phyloP scores from a whole-genome alignment of 2,888 invertebrate species.

The Pristionchus maxplancki region DNA sequence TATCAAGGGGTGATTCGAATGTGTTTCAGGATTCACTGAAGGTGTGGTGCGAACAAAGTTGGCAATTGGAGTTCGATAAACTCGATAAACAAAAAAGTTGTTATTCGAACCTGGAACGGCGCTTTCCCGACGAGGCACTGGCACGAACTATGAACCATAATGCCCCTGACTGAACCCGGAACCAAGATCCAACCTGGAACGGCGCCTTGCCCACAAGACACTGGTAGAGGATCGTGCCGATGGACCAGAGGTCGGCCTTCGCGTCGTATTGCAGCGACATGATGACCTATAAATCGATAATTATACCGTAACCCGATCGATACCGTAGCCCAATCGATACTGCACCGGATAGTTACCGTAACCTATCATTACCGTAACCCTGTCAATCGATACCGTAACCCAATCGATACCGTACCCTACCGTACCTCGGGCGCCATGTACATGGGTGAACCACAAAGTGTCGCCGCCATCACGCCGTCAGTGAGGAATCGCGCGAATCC shows the following conservation, averaged over 20 bases:
- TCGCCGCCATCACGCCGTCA: slow-evolving; percentile 99
- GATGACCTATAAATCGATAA: slow-evolving; percentile 82
- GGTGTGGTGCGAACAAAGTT: no score
- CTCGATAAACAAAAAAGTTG: not conserved
- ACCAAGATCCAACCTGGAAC: slow-evolving; percentile 81
- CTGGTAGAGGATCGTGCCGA: slow-evolving; percentile 98
- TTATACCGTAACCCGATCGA: not conserved
- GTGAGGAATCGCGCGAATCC: slow-evolving; percentile 98
- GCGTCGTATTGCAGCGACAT: slow-evolving; percentile 99
- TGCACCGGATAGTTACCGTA: not conserved
- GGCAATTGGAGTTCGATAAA: no score
- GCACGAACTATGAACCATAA: no score
- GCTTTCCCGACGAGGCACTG: no score
- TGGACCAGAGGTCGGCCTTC: slow-evolving; percentile 98
- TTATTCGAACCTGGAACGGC: not conserved
- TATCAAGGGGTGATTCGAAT: not conserved
- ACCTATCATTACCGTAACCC: no score
- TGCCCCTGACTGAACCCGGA: not conserved
- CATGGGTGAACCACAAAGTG: slow-evolving; percentile 99
- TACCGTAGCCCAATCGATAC: not conserved
- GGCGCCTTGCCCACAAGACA: slow-evolving; percentile 99
- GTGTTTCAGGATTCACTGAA: no score
- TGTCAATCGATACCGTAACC: not conserved
- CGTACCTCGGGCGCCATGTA: slow-evolving; percentile 88
- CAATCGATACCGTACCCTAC: not conserved